A percentile compares a stretch with the other conserved stretches of the same genome.
phyloP scores from a whole-genome alignment of 1,140 invertebrate genomes.

The Procambarus virginalis region DNA sequence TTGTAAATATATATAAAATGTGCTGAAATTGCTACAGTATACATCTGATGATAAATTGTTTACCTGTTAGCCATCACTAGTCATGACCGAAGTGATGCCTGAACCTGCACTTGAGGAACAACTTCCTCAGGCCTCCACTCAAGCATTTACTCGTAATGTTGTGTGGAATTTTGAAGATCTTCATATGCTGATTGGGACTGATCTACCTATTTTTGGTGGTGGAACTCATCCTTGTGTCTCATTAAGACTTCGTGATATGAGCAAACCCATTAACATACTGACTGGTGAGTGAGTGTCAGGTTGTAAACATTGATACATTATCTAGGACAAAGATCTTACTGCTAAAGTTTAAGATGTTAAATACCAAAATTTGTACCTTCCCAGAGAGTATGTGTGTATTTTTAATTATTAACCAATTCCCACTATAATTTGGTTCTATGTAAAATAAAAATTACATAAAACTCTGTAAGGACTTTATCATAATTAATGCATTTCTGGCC shows the following conservation, averaged over 20 bases:
- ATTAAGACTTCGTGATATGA: slow-evolving; percentile 86
- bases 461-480: no score
- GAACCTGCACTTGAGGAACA: slow-evolving; percentile 72
- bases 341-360: no score
- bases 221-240: slow-evolving; percentile 92
- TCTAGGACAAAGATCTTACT: no score
- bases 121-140: slow-evolving; percentile 54
- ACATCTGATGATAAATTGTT: neutral
- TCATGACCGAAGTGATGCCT: slow-evolving; percentile 82
- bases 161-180: slow-evolving; percentile 97
- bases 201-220: slow-evolving; percentile 94
- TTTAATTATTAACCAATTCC: no score
- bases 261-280: slow-evolving; percentile 92
- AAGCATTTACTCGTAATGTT: slow-evolving; percentile 82
- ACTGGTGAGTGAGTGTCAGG: slow-evolving; percentile 75
- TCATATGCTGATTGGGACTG: slow-evolving; percentile 92
- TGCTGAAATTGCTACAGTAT: no score
- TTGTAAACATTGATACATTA: no score
- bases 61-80: slow-evolving; percentile 69
- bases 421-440: no score
- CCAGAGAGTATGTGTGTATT: no score
- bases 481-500: no score
- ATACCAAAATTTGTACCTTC: no score
- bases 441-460: no score
- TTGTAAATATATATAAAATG: neutral